phyloP scores from a whole-genome alignment of 1,140 invertebrate species.

The Heterodera carotae region DNA sequence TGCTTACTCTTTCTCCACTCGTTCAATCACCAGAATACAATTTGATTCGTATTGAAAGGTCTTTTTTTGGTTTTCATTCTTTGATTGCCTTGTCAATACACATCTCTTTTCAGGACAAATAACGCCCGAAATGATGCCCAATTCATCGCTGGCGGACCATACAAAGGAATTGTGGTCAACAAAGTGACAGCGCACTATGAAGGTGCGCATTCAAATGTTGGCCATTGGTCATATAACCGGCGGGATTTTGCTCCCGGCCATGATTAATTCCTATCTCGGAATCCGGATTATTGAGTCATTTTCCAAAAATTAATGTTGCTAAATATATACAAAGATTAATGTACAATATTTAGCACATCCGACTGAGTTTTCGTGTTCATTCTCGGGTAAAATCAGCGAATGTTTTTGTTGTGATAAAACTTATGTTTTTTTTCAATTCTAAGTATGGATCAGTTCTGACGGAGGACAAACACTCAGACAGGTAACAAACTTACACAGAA shows the following conservation, averaged over 20 bases:
- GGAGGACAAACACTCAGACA: conserved; percentile 34
- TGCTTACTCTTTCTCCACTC: conserved; percentile 22
- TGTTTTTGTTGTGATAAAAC: conserved; percentile 10
- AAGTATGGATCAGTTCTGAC: conserved; percentile 38
- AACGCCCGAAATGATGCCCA: conserved; percentile 29
- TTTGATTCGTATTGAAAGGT: conserved; percentile 34
- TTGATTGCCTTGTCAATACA: not conserved
- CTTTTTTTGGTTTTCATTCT: not conserved
- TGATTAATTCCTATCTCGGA: no score
- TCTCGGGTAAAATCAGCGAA: conserved; percentile 8
- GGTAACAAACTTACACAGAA: no score
- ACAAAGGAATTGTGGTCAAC: conserved; percentile 44
- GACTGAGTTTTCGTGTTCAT: conserved; percentile 32
- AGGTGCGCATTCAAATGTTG: conserved; percentile 26
- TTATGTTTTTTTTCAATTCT: conserved; percentile 30
- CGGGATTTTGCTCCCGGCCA: no score
- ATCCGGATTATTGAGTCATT: no score
- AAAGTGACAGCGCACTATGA: conserved; percentile 34
- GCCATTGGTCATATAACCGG: conserved; percentile 18
- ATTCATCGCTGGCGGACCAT: conserved; percentile 35
- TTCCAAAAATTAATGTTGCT: no score
- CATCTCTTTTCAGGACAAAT: conserved; percentile 30
- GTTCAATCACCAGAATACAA: conserved; percentile 31
- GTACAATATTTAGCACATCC: conserved; percentile 1
- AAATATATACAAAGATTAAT: not conserved